These are phyloP conservation scores for Orthosia gothica DNA, from an alignment of 2,888 invertebrate genomes.

Conservation along the genomic window DNA sequence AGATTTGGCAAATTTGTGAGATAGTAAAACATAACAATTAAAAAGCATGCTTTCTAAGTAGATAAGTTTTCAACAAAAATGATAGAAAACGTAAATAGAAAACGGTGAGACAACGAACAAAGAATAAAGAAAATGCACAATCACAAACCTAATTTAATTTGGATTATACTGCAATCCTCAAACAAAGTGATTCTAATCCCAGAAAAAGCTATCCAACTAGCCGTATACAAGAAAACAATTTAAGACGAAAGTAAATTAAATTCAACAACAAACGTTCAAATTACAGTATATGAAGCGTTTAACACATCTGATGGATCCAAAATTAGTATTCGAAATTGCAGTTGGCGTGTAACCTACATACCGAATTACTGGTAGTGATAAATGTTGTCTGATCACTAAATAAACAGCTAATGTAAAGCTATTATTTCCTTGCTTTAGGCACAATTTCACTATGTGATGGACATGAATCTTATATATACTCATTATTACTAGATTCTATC, in stretches of 20 bases:
- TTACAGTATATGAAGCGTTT: neutral
- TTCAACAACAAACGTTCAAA: slow-evolving; percentile 3
- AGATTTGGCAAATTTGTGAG: neutral
- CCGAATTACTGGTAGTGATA: slow-evolving; percentile 16
- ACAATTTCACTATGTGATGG: slow-evolving; percentile 24
- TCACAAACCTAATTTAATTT: neutral
- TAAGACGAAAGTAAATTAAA: neutral
- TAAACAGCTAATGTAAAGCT: slow-evolving; percentile 29
- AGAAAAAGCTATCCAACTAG: neutral
- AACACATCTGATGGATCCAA: slow-evolving; percentile 13
- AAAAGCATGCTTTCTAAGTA: neutral
- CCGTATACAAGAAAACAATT: neutral
- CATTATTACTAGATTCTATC: slow-evolving; percentile 33
- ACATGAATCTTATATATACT: neutral
- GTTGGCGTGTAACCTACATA: slow-evolving; percentile 26
- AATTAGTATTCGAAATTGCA: slow-evolving; percentile 36
- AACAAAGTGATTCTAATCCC: neutral
- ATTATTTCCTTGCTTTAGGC: slow-evolving; percentile 47
- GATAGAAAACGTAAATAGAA: neutral
- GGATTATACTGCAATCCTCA: neutral
- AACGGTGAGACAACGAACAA: neutral
- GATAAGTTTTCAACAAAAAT: neutral
- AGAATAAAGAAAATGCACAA: neutral
- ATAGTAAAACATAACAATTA: neutral
- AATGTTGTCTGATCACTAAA: slow-evolving; percentile 46